Evolutionary conservation across 2,888 invertebrate species (phyloP).

Genomic region (Tanytarsus gracilentus): DNA sequence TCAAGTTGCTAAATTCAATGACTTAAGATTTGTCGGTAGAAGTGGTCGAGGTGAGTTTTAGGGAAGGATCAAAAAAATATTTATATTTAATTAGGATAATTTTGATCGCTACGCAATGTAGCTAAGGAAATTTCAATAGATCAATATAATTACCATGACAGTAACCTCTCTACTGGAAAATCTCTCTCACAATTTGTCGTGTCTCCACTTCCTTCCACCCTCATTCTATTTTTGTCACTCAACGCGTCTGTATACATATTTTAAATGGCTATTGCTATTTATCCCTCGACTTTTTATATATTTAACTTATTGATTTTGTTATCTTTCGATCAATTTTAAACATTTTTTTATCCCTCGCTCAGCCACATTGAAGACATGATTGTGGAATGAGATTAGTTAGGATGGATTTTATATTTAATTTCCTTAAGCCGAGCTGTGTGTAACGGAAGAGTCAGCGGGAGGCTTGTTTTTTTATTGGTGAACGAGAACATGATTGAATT

Average conservation of each 20-base stretch:
- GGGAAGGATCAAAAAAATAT: neutral
- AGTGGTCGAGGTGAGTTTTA: slow-evolving; percentile 82
- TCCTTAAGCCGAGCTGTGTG: slow-evolving; percentile 22
- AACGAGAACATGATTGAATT: neutral
- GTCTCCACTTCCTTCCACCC: slow-evolving; percentile 17
- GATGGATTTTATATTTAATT: slow-evolving; percentile 25
- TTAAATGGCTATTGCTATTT: slow-evolving; percentile 17
- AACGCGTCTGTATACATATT: neutral
- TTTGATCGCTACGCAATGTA: slow-evolving; percentile 12
- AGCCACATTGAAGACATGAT: neutral
- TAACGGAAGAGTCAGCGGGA: slow-evolving; percentile 12
- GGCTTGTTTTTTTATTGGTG: slow-evolving; percentile 4
- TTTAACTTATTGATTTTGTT: slow-evolving; percentile 29
- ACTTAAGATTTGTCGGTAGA: slow-evolving; percentile 91
- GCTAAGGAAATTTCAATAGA: neutral
- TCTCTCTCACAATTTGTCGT: slow-evolving; percentile 12
- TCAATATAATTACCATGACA: slow-evolving; percentile 22
- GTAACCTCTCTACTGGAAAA: slow-evolving; percentile 1
- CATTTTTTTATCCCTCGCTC: slow-evolving; percentile 7
- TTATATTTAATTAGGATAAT: neutral
- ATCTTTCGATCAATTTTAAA: slow-evolving; percentile 27
- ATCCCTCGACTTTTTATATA: slow-evolving; percentile 13
- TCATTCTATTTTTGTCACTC: neutral
- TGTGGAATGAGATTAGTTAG: slow-evolving; percentile 8
- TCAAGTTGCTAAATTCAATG: slow-evolving; percentile 95